Percentiles rank a stretch among this genome's conserved stretches.
These are phyloP conservation scores for Poicephalus gulielmi DNA, from an alignment of 2,113 vertebrate genomes.

Conservation along the genomic window DNA sequence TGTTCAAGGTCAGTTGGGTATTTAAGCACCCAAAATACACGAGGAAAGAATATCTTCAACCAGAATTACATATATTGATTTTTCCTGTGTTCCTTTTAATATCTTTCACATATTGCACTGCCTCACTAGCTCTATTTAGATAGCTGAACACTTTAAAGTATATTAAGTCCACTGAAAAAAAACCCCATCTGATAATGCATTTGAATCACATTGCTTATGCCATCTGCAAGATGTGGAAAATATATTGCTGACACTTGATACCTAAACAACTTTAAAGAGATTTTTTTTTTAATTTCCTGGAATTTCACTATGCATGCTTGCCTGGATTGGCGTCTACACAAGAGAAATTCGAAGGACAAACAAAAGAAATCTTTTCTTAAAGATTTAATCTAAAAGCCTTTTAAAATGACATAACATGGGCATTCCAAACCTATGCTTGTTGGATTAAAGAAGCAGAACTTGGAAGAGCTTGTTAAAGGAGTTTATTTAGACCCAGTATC, in stretches of 20 bases:
- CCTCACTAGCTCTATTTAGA: not conserved
- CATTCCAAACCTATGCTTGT: not conserved
- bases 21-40: not conserved
- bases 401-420: not conserved
- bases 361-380: not conserved
- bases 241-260: not conserved
- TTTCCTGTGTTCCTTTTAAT: not conserved
- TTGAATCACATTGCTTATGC: not conserved
- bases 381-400: not conserved
- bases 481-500: not conserved
- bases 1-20: not conserved
- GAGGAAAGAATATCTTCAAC: not conserved
- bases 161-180: not conserved
- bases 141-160: not conserved
- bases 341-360: not conserved
- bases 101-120: not conserved
- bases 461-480: not conserved
- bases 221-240: not conserved
- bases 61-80: not conserved
- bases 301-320: not conserved
- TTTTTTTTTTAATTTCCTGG: not conserved
- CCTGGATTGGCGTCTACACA: not conserved
- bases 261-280: not conserved
- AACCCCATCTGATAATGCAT: not conserved
- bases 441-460: not conserved